Evolutionary conservation across 2,888 invertebrate species (phyloP).

Genomic region (Hololepta plana): DNA sequence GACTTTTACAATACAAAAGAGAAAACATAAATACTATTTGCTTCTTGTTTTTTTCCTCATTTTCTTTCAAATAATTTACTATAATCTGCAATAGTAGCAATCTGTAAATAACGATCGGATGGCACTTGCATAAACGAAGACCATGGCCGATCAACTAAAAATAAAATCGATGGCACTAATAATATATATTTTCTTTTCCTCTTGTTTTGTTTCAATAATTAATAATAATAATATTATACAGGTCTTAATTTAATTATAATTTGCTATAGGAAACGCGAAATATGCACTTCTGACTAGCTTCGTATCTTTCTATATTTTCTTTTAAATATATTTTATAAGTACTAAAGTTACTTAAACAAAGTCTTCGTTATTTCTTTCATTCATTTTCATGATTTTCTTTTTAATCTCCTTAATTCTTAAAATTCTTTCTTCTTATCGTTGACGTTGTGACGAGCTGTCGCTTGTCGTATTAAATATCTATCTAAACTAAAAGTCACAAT

Average conservation of each 20-base stretch:
- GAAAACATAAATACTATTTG: slow-evolving; percentile 17
- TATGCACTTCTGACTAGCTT: slow-evolving; percentile 29
- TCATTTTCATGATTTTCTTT: too few species aligned
- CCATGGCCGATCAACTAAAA: too few species aligned
- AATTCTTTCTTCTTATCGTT: too few species aligned
- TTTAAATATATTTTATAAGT: slow-evolving; percentile 23
- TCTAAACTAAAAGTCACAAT: too few species aligned
- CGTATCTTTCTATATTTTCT: slow-evolving; percentile 25
- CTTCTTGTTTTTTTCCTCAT: slow-evolving; percentile 3
- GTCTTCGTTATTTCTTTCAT: too few species aligned
- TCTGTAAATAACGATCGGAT: too few species aligned
- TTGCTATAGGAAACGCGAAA: slow-evolving; percentile 27
- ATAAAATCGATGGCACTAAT: slow-evolving; percentile 5
- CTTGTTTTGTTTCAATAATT: not conserved
- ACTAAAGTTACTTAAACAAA: too few species aligned
- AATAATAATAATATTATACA: slow-evolving; percentile 10
- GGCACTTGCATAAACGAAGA: too few species aligned
- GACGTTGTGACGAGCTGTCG: too few species aligned
- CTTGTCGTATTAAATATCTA: slow-evolving; percentile 12
- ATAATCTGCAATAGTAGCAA: too few species aligned
- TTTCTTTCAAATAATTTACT: slow-evolving; percentile 8
- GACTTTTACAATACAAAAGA: slow-evolving; percentile 17
- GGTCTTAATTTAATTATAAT: slow-evolving; percentile 15
- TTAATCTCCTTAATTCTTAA: too few species aligned
- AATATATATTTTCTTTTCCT: slow-evolving; percentile 1